Evolutionary conservation across 2,113 vertebrate genomes (phyloP), one percentile per base, ranked within the genome.

Genomic region (Corythoichthys intestinalis): DNA sequence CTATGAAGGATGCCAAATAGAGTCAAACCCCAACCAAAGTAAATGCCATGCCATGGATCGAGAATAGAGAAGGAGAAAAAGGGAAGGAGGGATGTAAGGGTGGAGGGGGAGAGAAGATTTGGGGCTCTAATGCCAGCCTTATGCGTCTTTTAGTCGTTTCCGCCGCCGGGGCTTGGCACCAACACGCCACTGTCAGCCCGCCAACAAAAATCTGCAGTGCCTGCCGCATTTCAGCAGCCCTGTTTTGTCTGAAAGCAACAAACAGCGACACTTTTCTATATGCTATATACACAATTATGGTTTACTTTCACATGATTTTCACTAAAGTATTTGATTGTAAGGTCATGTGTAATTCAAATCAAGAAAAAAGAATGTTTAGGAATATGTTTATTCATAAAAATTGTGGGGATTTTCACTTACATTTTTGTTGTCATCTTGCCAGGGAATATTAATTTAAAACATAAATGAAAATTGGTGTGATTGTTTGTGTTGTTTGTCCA

Each of bases 201-300:
- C 96, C 96, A 98, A 94, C 91, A 88, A 95, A 94, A 93, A 94
- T 95, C 96, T 94, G 94, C 95, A 96, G 95, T 94, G 94, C 86
- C 93, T 96, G 95, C 93, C 91, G 93, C 94, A 94, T 95, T 93
- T 94, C 91, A 91, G 90, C 89, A 92, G 92, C 87, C 78, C 91
- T 91, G 90, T 92, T 90, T 93, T 91, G 93, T 93, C 92, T 93
- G 78, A 86, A 93, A 93, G 77, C 91, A 91, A 92, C 92, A 90
- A 71, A 67, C 82, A 65, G 73, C 61, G 56, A 64, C 70, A 63
- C 65, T 48, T 48, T 67, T 35, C 13, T 47, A 69, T 61, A 49
- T 54, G 65, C 20, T 28, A 20, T 28, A 34, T 68, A 74, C 72
- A 67, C 62, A 57, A 17, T 61, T 11, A 61, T 17, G 41, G 4